These are phyloP conservation scores for Erpetoichthys calabaricus DNA, from an alignment of 2,797 vertebrate genomes.

Conservation along the genomic window DNA sequence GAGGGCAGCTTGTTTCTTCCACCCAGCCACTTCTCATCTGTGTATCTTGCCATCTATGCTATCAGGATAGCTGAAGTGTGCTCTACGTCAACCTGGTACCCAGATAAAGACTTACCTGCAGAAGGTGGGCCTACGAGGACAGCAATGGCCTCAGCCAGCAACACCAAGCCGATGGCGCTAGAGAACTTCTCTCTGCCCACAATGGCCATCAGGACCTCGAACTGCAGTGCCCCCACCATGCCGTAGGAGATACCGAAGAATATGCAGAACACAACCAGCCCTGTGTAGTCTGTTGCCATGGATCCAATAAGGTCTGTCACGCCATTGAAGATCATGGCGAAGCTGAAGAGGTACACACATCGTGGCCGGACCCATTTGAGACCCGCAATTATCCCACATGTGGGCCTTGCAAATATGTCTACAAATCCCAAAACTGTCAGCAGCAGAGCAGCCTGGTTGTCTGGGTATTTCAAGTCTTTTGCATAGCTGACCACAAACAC, in stretches of 20 bases:
- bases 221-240: slow-evolving; percentile 94
- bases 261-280: slow-evolving; percentile 76
- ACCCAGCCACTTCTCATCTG: no score
- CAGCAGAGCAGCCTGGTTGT: slow-evolving; percentile 77
- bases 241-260: slow-evolving; percentile 94
- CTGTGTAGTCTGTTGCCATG: slow-evolving; percentile 46
- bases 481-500: slow-evolving; percentile 90
- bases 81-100: no score
- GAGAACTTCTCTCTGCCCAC: slow-evolving; percentile 84
- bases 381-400: slow-evolving; percentile 72
- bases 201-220: slow-evolving; percentile 90
- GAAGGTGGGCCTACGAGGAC: slow-evolving; percentile 83
- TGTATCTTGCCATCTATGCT: no score
- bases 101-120: slow-evolving; percentile 55
- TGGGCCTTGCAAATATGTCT: slow-evolving; percentile 83
- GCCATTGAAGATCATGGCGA: slow-evolving; percentile 86
- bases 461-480: slow-evolving; percentile 69
- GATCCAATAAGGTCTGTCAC: slow-evolving; percentile 73
- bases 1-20: no score
- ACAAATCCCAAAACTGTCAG: slow-evolving; percentile 80
- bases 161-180: slow-evolving; percentile 86
- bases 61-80: no score
- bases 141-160: slow-evolving; percentile 79
- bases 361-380: slow-evolving; percentile 73
- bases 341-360: slow-evolving; percentile 81